Evolutionary conservation across 2,113 vertebrate genomes (phyloP), one percentile per base, ranked within the genome.

Genomic region (Microtus montanus): DNA sequence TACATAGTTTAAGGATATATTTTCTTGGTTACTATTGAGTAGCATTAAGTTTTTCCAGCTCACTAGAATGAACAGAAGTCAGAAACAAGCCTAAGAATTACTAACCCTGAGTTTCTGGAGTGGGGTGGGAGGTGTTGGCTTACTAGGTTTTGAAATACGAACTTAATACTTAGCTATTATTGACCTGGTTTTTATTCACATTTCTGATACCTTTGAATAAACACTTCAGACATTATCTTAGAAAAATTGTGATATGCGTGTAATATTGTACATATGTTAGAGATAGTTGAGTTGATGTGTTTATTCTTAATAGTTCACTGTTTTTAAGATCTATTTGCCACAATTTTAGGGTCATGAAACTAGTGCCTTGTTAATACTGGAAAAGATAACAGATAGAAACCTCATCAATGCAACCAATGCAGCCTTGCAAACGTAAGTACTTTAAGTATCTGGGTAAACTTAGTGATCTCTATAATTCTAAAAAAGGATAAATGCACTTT

Each of bases 291-390:
- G 6, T 90, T 17, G 82, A 49, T 95, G 70, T 15, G 70, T 87
- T 89, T 95, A 73, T 63, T 78, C 90, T 95, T 91, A 93, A 92
- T 75, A 61, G 1, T 96, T 14, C 77, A 8, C 49, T 88, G 78
- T 63, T 70, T 19, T 98, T 93, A 98, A 97, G 70, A 95, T 52
- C 89, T 97, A 41, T 96, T 94, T 98, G 47, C 93, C 97, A 84
- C 98, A 54, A 97, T 95, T 98, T 91, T 97, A 99, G 99, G 99
- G 99, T 98, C 99, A 99, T 99, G 99, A 99, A 99, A 99, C 99
- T 98, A 99, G 99, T 99, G 99, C 99, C 99, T 99, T 99, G 99
- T 99, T 99, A 99, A 99, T 99, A 98, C 98, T 99, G 98, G 99
- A 99, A 98, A 99, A 99, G 98, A 99, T 99, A 98, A 98, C 98